Evolutionary conservation across 1,140 invertebrate species (phyloP).

Genomic region (Apis florea): DNA sequence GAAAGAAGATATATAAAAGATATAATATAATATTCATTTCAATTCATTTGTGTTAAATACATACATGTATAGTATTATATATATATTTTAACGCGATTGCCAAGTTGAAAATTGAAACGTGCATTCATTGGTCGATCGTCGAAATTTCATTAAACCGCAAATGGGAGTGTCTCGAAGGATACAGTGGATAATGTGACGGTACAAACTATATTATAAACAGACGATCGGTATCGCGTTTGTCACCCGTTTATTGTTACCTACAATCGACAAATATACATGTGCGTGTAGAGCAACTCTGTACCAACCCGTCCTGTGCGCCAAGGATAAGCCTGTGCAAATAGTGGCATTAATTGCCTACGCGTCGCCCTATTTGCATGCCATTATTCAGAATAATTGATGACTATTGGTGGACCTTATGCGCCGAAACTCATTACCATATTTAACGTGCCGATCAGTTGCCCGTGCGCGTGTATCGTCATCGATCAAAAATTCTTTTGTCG

Average conservation of each 20-base stretch:
- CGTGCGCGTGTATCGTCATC: not conserved
- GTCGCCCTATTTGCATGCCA: constrained; percentile 75
- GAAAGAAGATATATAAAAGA: too few species aligned
- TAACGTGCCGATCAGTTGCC: constrained; percentile 50
- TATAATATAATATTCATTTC: too few species aligned
- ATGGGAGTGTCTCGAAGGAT: not conserved
- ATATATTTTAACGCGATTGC: too few species aligned
- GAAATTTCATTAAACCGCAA: not conserved
- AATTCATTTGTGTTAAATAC: too few species aligned
- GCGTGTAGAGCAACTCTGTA: constrained; percentile 32
- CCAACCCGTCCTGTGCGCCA: constrained; percentile 50
- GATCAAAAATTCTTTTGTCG: not conserved
- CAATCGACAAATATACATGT: constrained; percentile 60
- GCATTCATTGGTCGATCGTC: not conserved
- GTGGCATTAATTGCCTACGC: constrained; percentile 75
- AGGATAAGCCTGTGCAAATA: constrained; percentile 76
- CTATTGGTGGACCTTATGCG: constrained; percentile 70
- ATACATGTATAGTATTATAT: too few species aligned
- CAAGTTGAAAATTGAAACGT: not conserved
- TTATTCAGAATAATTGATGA: constrained; percentile 79
- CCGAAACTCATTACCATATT: constrained; percentile 75
- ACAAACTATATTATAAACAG: constrained; percentile 56
- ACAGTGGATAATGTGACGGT: constrained; percentile 20
- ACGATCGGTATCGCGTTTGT: constrained; percentile 70
- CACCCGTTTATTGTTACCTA: constrained; percentile 55